Evolutionary conservation across 1,140 invertebrate genomes (phyloP).

Genomic region (Camponotus vicinus): DNA sequence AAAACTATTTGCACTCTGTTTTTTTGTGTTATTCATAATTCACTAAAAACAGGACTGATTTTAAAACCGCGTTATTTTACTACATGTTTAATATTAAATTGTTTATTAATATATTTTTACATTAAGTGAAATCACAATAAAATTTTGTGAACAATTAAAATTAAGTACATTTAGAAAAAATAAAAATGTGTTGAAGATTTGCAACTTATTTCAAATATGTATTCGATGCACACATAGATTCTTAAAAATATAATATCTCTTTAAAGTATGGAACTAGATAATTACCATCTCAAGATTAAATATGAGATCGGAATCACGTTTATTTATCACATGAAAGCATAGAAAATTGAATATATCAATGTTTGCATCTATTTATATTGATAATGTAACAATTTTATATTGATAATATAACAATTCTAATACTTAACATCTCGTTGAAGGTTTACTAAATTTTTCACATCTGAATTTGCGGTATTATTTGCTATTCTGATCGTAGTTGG

Average conservation of each 20-base stretch:
- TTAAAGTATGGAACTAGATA: not conserved
- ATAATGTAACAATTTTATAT: not conserved
- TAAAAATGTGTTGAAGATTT: not conserved
- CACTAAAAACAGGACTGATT: not conserved
- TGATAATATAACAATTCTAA: not conserved
- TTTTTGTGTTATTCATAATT: not conserved
- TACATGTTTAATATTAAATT: not conserved
- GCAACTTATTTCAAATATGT: not conserved
- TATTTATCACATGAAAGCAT: not conserved
- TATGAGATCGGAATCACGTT: not conserved
- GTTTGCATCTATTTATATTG: not conserved
- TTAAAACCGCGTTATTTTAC: not conserved
- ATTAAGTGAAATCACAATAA: not conserved
- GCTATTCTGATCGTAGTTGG: slow-evolving; percentile 20
- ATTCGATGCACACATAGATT: not conserved
- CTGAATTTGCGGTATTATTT: not conserved
- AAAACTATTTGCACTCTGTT: not conserved
- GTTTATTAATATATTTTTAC: not conserved
- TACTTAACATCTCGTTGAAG: slow-evolving; percentile 13
- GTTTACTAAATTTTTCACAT: slow-evolving; percentile 7
- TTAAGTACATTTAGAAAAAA: not conserved
- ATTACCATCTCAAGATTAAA: not conserved
- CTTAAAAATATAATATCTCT: not conserved
- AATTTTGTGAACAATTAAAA: not conserved
- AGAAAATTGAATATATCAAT: not conserved